Evolutionary conservation across 2,888 invertebrate genomes (phyloP), one percentile per base, ranked within the genome.

Genomic region (Nineta flava): DNA sequence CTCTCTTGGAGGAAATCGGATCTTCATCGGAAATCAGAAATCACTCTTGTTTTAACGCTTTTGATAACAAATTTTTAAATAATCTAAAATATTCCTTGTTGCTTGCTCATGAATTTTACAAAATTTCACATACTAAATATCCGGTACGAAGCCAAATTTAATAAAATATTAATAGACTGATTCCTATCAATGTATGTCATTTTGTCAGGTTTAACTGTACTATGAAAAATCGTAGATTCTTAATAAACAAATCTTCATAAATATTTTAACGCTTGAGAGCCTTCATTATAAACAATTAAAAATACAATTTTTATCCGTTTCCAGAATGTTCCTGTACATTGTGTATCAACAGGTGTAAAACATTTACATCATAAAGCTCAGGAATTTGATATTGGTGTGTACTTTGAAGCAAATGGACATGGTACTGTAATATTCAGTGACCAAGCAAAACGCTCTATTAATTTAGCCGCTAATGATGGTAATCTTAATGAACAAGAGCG

Each of bases 381-480:
- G 35, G 77, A 87, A 49, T 96, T 82, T 69, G 96, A 99, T 63
- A 79, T 99, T 58, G 97, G 97, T 2, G 79, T 99, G 4, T 99
- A 99, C 69, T 99, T 99, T 68, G 99, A 99, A 65, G 97, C 99
- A 0, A 99, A 99, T 69, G 99, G 99, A 0, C 99, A 99, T 70
- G 99, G 99, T 12, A 99, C 97, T 0, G 85, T 91, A 1, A 69
- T 92, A 1, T 92, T 93, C 60, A 91, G 85, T 62, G 69, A 77
- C 1, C 65, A 66, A 15, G 83, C 88, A 0, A 79, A 82, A 59
- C 62, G 70, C 10, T 62, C 67, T 12, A 73, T 87, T 47, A 65
- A 66, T 51, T 66, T 66, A 51, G 73, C 70, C 38, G 60, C 66
- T 3, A 58, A 61, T 43, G 65, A 73, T 58, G 56, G 62, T 46